Conservation (phyloP, 2,888 invertebrate species). For the Megamerina dolium region DNA sequence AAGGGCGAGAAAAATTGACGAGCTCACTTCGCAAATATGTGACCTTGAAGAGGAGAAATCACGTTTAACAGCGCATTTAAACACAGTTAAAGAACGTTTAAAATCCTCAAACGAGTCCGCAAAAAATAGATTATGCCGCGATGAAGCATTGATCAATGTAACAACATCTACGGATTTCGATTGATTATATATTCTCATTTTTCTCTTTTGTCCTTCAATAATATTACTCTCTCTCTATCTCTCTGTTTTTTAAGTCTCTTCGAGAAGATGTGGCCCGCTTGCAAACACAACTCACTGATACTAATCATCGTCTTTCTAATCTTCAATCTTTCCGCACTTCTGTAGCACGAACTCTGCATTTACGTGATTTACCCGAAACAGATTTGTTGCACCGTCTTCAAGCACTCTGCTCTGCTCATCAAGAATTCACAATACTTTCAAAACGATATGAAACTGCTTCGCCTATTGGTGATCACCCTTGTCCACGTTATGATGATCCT, state of each 20-base stretch:
- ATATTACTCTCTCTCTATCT: neutral
- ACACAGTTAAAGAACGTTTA: conserved; percentile 40
- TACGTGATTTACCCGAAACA: conserved; percentile 67
- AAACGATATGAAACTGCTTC: conserved; percentile 59
- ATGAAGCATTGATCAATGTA: conserved; percentile 47
- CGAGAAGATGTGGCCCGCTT: conserved; percentile 70
- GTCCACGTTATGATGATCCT: conserved; percentile 44
- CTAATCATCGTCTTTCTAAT: conserved; percentile 70
- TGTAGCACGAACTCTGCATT: conserved; percentile 66
- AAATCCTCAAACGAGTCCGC: conserved; percentile 44
- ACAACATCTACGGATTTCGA: no score
- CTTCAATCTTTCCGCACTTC: conserved; percentile 71
- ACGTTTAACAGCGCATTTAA: conserved; percentile 48
- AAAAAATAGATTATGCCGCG: conserved; percentile 45
- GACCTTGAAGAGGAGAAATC: conserved; percentile 74
- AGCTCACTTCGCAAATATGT: conserved; percentile 71
- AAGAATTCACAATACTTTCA: conserved; percentile 79
- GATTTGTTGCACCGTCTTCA: conserved; percentile 72
- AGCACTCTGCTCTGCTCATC: conserved; percentile 78
- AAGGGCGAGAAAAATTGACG: conserved; percentile 76
- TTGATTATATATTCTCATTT: no score
- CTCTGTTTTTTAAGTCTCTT: conserved; percentile 50
- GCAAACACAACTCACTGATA: conserved; percentile 68
- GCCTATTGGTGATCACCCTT: conserved; percentile 46
- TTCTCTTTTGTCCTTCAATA: no score